Evolutionary conservation across 2,888 invertebrate species (phyloP), one percentile per base, ranked within the genome.

Genomic region (Andrena bicolor): DNA sequence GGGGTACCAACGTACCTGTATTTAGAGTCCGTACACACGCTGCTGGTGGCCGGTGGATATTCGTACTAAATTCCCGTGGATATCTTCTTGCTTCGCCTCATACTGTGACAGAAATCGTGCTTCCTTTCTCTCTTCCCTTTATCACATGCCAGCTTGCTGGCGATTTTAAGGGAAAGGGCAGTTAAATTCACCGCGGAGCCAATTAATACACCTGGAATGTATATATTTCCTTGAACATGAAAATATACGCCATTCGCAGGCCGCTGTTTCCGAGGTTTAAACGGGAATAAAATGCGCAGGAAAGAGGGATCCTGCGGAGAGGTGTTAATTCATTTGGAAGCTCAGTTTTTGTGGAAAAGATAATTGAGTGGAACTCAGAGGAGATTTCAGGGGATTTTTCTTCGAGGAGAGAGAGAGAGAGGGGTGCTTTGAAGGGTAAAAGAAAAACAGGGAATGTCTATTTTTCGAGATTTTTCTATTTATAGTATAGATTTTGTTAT

Each of bases 1-100:
- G 89, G 77, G 88, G 83, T 80, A 81, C 80, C 63, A 23, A 69
- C 53, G 72, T 72, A 65, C 75, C 76, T 83, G 74, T 74, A 86
- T 84, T 83, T 82, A 75, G 76, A 80, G 61, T 66, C 75, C 65
- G 26, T 68, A 65, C 78, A 75, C 75, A 60, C 85, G 51, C 85
- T 66, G 82, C 80, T 86, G 85, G 84, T 85, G 84, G 85, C 74
- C 82, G 28, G 32, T 16, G 69, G 58, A 66, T 82, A 73, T 80
- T 66, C 74, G 16, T 41, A 76, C 71, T 84, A 85, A 85, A 78
- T 81, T 84, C 81, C 53, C 72, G 63, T 65, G 77, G 56, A 81
- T 81, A 81, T 80, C 68, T 71, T 72, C 71, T 75, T 83, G 70
- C 61, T 0, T 26, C n/a, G 53, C 32, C 71, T 35, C 32, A 51